A percentile compares a stretch with the other conserved stretches of the same genome.
Conservation (phyloP, 1,140 invertebrate genomes). For the Drosophila paulistorum region DNA sequence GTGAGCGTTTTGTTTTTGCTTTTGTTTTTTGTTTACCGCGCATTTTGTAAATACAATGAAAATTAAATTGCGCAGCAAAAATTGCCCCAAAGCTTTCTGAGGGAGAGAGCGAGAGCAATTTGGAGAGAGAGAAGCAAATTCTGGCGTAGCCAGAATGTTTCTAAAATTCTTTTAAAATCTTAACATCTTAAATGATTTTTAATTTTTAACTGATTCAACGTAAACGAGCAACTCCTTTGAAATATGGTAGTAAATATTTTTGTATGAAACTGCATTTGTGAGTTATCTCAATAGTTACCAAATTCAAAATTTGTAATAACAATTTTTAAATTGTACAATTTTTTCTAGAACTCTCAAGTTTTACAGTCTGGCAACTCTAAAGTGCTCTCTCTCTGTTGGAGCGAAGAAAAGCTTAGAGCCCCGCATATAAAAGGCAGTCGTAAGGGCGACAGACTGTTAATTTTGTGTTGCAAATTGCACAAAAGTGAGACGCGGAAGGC, state of each 20-base stretch:
- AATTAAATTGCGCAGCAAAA: constrained; percentile 78
- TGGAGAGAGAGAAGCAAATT: constrained; percentile 12
- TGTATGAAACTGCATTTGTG: too few species aligned
- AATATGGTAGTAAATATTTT: too few species aligned
- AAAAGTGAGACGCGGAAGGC: constrained; percentile 4
- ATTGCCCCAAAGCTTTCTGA: constrained; percentile 36
- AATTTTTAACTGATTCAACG: not conserved
- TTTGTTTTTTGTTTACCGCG: constrained; percentile 72
- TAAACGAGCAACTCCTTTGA: not conserved
- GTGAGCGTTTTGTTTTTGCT: constrained; percentile 35
- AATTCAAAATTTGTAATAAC: too few species aligned
- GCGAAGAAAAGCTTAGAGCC: constrained; percentile 42
- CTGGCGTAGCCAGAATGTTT: not conserved
- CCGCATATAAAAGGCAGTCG: not conserved
- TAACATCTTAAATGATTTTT: not conserved
- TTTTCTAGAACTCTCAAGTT: not conserved
- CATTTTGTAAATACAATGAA: constrained; percentile 74
- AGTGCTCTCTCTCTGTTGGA: constrained; percentile 38
- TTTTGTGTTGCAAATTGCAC: constrained; percentile 29
- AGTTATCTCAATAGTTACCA: too few species aligned
- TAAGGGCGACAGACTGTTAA: constrained; percentile 12
- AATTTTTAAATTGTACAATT: not conserved
- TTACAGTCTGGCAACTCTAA: constrained; percentile 30
- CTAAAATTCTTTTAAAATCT: too few species aligned
- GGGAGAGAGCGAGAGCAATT: constrained; percentile 18